These are phyloP conservation scores for Oceanites oceanicus DNA, from an alignment of 2,113 vertebrate species.

Conservation along the genomic window DNA sequence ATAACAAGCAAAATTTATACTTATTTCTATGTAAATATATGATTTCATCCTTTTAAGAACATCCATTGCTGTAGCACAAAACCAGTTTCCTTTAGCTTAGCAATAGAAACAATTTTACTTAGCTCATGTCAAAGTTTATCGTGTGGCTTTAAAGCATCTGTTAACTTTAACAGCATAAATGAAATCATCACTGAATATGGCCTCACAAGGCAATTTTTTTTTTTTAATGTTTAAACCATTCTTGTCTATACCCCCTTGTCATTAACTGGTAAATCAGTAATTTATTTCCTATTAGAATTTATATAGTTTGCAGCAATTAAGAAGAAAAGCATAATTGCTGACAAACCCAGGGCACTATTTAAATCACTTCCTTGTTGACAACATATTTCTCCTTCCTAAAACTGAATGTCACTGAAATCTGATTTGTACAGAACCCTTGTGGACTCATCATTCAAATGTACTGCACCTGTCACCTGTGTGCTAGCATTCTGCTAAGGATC, in stretches of 20 bases:
- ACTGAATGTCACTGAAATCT: slow-evolving; percentile 88
- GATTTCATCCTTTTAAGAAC: background rate
- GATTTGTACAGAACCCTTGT: slow-evolving; percentile 85
- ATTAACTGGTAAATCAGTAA: slow-evolving; percentile 86
- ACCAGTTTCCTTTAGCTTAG: background rate
- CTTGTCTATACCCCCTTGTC: slow-evolving; percentile 79
- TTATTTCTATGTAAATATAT: background rate
- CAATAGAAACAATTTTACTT: slow-evolving; percentile 46
- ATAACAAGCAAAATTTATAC: background rate
- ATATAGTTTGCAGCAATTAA: slow-evolving; percentile 86
- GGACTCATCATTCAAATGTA: slow-evolving; percentile 84
- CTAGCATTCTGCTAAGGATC: slow-evolving; percentile 98
- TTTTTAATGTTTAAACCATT: slow-evolving; percentile 73
- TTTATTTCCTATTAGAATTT: slow-evolving; percentile 88
- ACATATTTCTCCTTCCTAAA: slow-evolving; percentile 85
- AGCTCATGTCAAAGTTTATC: slow-evolving; percentile 73
- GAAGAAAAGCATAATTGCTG: slow-evolving; percentile 86
- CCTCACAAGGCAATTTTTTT: slow-evolving; percentile 71
- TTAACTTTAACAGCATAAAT: slow-evolving; percentile 73
- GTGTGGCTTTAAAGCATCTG: slow-evolving; percentile 71
- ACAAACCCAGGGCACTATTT: slow-evolving; percentile 85
- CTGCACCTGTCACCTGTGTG: slow-evolving; percentile 99
- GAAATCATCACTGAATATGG: slow-evolving; percentile 73
- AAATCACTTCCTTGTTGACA: slow-evolving; percentile 89
- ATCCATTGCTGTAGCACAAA: background rate